phyloP scores from a whole-genome alignment of 2,797 vertebrate species.

The Buphagus erythrorhynchus region DNA sequence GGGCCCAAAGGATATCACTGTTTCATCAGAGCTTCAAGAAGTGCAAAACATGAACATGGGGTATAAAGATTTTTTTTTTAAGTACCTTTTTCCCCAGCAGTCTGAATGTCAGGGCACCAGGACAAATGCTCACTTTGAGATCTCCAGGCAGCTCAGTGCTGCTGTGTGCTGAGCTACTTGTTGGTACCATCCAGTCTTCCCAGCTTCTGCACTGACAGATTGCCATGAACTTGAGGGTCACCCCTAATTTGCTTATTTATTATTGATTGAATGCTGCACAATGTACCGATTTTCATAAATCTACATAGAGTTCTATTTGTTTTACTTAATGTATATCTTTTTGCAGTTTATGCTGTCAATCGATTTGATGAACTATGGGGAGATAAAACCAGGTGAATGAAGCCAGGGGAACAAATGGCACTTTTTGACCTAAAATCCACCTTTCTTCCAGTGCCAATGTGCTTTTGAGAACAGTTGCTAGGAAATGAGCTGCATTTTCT shows the following conservation, averaged over 20 bases:
- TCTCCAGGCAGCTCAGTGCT: neutral
- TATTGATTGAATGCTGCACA: neutral
- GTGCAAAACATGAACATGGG: neutral
- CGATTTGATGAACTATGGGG: neutral
- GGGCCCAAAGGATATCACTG: neutral
- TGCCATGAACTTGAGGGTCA: neutral
- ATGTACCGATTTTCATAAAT: neutral
- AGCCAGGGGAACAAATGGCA: neutral
- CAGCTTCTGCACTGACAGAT: neutral
- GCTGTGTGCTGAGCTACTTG: neutral
- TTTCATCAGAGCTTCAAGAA: neutral
- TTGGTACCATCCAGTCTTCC: neutral
- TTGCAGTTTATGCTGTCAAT: neutral
- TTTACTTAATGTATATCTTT: neutral
- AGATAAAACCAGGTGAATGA: neutral
- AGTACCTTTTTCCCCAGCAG: neutral
- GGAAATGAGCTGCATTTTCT: neutral
- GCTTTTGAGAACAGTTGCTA: neutral
- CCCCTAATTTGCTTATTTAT: neutral
- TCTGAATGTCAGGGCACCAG: neutral
- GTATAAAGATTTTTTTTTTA: neutral
- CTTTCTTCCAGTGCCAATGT: neutral
- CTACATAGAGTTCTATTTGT: neutral
- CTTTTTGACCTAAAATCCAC: neutral
- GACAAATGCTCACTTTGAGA: neutral